Conservation (phyloP, 2,797 vertebrate genomes). For the Liasis olivaceus region DNA sequence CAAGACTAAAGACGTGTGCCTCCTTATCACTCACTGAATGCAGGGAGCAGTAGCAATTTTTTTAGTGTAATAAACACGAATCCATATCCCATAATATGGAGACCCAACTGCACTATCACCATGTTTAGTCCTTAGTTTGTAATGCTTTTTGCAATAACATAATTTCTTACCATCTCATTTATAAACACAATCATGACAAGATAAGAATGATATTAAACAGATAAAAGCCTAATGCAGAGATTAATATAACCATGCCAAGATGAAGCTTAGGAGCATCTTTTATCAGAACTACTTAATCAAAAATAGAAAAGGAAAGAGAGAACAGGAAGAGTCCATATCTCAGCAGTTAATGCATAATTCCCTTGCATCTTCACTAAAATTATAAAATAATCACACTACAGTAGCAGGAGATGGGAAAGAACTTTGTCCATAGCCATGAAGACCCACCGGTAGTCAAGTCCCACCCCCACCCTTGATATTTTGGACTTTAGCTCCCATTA, state of each 20-base stretch:
- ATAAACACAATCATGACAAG: neutral
- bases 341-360: neutral
- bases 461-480: neutral
- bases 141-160: neutral
- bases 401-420: neutral
- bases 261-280: neutral
- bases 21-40: neutral
- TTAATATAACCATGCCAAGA: neutral
- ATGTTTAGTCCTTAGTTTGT: slow-evolving; percentile 10
- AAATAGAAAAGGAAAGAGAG: neutral
- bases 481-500: neutral
- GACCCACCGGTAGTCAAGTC: neutral
- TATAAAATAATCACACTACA: neutral
- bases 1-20: neutral
- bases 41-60: too few species aligned
- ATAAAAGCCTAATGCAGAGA: neutral
- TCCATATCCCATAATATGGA: neutral
- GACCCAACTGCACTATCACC: neutral
- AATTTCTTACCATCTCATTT: slow-evolving; percentile 5
- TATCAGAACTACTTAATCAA: neutral
- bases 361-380: neutral
- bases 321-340: neutral
- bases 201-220: neutral
- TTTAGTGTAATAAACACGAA: neutral
- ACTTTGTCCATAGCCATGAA: neutral